These are phyloP conservation scores for Chroicocephalus ridibundus DNA, from an alignment of 2,113 vertebrate species.

Conservation along the genomic window DNA sequence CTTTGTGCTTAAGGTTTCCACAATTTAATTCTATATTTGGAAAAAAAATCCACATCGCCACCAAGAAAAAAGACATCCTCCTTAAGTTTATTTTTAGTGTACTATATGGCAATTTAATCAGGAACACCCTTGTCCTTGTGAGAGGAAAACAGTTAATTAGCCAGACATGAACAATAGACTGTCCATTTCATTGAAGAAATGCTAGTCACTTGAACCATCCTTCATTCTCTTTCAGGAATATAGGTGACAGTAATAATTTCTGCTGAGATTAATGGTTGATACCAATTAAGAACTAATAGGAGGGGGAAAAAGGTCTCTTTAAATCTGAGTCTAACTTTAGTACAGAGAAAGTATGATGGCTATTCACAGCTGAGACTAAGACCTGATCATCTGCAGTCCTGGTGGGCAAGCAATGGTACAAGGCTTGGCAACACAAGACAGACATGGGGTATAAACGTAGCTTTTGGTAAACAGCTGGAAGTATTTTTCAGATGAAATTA, in stretches of 20 bases:
- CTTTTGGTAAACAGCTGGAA: background rate
- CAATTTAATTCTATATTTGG: background rate
- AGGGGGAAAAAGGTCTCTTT: background rate
- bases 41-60: background rate
- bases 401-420: background rate
- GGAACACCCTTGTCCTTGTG: background rate
- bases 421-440: background rate
- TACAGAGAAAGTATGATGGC: background rate
- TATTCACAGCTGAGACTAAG: background rate
- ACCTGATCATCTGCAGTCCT: background rate
- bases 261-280: background rate
- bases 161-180: background rate
- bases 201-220: background rate
- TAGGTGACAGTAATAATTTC: background rate
- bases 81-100: background rate
- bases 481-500: background rate
- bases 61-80: accelerated
- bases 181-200: background rate
- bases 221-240: background rate
- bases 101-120: background rate
- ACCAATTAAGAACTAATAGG: background rate
- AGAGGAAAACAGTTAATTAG: background rate
- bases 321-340: background rate
- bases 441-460: background rate
- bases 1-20: background rate